Percentiles rank a stretch among this genome's conserved stretches.
These are phyloP conservation scores for Sphecodes monilicornis DNA, from an alignment of 2,888 invertebrate genomes.

Conservation along the genomic window DNA sequence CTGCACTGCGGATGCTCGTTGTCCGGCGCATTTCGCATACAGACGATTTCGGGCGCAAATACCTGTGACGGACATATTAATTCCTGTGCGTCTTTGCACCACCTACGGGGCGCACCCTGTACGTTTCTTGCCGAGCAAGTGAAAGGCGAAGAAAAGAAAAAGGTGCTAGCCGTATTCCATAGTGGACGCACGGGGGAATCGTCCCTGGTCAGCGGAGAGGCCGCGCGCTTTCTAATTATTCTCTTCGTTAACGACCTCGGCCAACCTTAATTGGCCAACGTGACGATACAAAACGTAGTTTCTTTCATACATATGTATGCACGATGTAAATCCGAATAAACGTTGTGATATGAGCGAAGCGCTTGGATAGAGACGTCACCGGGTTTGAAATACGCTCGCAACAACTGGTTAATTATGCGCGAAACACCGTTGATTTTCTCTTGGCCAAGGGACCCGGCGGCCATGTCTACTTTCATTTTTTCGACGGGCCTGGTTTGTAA, in stretches of 20 bases:
- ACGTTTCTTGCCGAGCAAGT: conserved; percentile 30
- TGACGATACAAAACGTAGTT: conserved; percentile 65
- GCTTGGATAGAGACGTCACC: conserved; percentile 53
- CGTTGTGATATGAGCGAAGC: conserved; percentile 49
- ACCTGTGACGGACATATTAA: conserved; percentile 58
- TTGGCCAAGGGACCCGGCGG: not conserved
- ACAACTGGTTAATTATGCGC: conserved; percentile 57
- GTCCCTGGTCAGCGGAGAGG: conserved; percentile 23
- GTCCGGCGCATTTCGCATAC: conserved; percentile 36
- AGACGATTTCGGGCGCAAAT: conserved; percentile 44
- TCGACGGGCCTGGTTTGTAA: not conserved
- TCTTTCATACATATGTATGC: conserved; percentile 60
- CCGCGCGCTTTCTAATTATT: conserved; percentile 71
- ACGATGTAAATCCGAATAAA: conserved; percentile 59
- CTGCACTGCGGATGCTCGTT: conserved; percentile 39
- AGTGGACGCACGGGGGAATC: conserved; percentile 17
- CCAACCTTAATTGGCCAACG: conserved; percentile 70
- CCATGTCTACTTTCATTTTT: not conserved
- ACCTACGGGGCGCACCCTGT: conserved; percentile 28
- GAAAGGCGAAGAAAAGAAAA: conserved; percentile 20
- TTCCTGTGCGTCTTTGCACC: conserved; percentile 47
- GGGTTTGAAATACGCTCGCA: conserved; percentile 33
- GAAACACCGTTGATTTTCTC: conserved; percentile 31
- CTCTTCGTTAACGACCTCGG: conserved; percentile 73
- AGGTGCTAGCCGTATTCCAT: not conserved